Percentiles rank a stretch among this genome's conserved stretches.
These are phyloP conservation scores for Sminthurinus signatus DNA, from an alignment of 1,140 invertebrate genomes.

Conservation along the genomic window DNA sequence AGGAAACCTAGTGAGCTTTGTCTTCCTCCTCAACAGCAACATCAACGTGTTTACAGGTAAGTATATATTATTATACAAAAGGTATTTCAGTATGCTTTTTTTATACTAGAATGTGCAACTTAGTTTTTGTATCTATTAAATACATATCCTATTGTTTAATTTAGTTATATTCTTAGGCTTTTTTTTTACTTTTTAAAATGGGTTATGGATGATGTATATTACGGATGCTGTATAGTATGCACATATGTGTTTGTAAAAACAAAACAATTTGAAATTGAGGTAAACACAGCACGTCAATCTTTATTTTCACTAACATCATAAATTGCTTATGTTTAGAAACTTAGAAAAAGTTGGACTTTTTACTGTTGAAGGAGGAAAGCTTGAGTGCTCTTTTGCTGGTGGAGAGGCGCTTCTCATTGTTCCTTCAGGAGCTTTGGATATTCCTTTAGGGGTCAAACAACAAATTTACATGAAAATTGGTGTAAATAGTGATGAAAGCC, in stretches of 20 bases:
- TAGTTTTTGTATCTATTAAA: too few relatives aligned
- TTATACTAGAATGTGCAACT: too few relatives aligned
- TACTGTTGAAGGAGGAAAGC: not conserved
- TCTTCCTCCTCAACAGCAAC: conserved; percentile 9
- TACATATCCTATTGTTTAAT: too few relatives aligned
- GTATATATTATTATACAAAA: not conserved
- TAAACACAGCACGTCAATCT: too few relatives aligned
- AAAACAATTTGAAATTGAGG: too few relatives aligned
- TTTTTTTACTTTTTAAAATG: too few relatives aligned
- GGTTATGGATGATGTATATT: too few relatives aligned
- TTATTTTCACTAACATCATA: too few relatives aligned
- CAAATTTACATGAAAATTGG: conserved; percentile 90
- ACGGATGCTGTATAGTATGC: too few relatives aligned
- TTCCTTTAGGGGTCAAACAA: conserved; percentile 53
- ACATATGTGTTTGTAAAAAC: too few relatives aligned
- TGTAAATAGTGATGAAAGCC: not conserved
- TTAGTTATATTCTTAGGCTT: too few relatives aligned
- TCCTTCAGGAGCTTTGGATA: conserved; percentile 78
- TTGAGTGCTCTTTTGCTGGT: not conserved
- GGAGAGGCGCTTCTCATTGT: conserved; percentile 51
- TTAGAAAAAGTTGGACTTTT: not conserved
- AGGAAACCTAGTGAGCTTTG: conserved; percentile 60
- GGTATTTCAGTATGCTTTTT: too few relatives aligned
- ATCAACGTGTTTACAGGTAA: conserved; percentile 12
- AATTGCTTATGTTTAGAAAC: not conserved